Conservation (phyloP, 2,888 invertebrate species). For the Andrena dorsata region DNA sequence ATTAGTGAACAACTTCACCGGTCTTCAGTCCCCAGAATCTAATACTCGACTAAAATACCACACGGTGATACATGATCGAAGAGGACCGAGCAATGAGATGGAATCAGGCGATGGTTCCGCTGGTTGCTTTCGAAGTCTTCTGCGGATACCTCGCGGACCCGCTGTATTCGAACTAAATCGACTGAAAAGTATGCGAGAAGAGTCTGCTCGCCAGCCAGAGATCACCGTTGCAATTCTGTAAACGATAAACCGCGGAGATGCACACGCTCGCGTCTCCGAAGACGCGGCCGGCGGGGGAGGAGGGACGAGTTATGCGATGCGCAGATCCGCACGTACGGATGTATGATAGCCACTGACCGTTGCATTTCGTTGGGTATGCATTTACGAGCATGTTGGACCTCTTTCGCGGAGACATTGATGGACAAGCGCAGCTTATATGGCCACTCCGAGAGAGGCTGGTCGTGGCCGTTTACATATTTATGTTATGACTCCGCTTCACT, state of each 20-base stretch:
- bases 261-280: conserved; percentile 2
- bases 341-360: conserved; percentile 82
- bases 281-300: background rate
- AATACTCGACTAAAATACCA: background rate
- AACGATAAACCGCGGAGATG: conserved; percentile 55
- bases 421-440: conserved; percentile 84
- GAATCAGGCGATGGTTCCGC: background rate
- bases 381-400: conserved; percentile 80
- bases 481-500: conserved; percentile 83
- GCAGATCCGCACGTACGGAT: conserved; percentile 68
- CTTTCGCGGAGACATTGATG: conserved; percentile 83
- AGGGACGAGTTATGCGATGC: conserved; percentile 68
- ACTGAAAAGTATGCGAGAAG: conserved; percentile 54
- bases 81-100: background rate
- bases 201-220: conserved; percentile 8
- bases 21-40: no score
- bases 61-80: background rate
- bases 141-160: conserved; percentile 3
- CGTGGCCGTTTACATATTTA: conserved; percentile 83
- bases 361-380: conserved; percentile 79
- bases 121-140: conserved; percentile 45
- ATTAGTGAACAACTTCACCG: no score
- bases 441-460: conserved; percentile 74
- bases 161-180: conserved; percentile 29
- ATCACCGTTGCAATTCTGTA: conserved; percentile 28